phyloP scores from a whole-genome alignment of 2,888 invertebrate species.

The Hydraecia micacea region DNA sequence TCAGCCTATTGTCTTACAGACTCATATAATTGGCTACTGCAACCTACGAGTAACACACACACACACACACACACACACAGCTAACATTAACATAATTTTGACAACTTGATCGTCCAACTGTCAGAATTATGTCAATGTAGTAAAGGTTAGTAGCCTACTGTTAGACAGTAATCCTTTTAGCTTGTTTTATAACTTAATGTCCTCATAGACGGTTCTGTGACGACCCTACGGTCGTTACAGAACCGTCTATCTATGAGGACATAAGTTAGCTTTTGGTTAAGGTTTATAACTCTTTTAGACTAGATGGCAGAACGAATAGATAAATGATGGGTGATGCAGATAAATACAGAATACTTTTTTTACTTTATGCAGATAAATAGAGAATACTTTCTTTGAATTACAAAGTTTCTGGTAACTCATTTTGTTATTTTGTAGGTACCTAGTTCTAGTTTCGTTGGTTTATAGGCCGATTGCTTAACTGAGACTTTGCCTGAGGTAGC shows the following conservation, averaged over 20 bases:
- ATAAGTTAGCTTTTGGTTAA: not conserved
- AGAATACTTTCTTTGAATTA: conserved; percentile 23
- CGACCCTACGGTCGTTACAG: too few relatives aligned
- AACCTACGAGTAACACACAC: too few relatives aligned
- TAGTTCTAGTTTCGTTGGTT: too few relatives aligned
- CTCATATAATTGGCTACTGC: not conserved
- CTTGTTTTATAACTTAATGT: conserved; percentile 1
- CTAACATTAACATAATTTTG: too few relatives aligned
- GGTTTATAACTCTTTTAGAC: not conserved
- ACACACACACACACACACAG: too few relatives aligned
- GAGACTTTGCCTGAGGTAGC: too few relatives aligned
- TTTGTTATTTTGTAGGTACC: conserved; percentile 19
- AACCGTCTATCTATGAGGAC: too few relatives aligned
- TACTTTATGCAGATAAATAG: not conserved
- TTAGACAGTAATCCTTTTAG: conserved; percentile 13
- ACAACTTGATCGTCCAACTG: not conserved
- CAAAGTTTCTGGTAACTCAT: conserved; percentile 62
- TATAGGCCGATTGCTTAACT: too few relatives aligned
- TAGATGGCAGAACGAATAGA: not conserved
- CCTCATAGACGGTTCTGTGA: not conserved
- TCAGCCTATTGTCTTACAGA: not conserved
- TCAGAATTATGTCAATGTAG: conserved; percentile 12
- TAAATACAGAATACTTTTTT: not conserved
- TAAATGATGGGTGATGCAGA: not conserved
- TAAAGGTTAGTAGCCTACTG: not conserved